phyloP scores from a whole-genome alignment of 2,888 invertebrate genomes.

The Camponotus fellah region DNA sequence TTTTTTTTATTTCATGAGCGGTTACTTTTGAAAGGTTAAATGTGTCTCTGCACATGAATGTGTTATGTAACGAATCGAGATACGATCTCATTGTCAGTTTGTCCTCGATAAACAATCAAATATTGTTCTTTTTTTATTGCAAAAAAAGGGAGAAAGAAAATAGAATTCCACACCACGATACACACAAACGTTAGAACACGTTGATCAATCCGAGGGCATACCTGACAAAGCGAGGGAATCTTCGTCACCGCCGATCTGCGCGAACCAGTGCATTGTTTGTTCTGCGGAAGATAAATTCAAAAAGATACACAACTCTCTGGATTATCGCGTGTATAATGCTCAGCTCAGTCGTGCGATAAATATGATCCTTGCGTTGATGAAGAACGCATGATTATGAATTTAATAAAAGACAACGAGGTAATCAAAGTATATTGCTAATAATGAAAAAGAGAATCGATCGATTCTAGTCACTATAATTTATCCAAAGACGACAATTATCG shows the following conservation, averaged over 20 bases:
- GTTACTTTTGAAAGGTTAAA: neutral
- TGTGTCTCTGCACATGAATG: neutral
- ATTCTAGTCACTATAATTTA: neutral
- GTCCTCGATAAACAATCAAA: constrained; percentile 48
- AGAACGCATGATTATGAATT: neutral
- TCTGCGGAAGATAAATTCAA: constrained; percentile 78
- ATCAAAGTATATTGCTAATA: constrained; percentile 15
- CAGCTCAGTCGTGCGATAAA: neutral
- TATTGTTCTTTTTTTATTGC: neutral
- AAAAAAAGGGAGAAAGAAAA: constrained; percentile 35
- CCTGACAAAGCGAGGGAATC: constrained; percentile 80
- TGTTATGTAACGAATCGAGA: constrained; percentile 5
- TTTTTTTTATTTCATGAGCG: neutral
- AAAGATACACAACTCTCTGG: constrained; percentile 28
- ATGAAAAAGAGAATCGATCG: neutral
- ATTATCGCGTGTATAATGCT: neutral
- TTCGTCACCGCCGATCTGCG: constrained; percentile 82
- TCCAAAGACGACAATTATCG: neutral
- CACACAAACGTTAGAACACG: constrained; percentile 22
- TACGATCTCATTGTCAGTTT: constrained; percentile 52
- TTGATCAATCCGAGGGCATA: constrained; percentile 73
- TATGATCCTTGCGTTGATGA: neutral
- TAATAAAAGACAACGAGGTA: neutral
- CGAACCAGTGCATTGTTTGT: constrained; percentile 85
- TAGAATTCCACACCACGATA: constrained; percentile 41